phyloP scores from a whole-genome alignment of 1,140 invertebrate species.

The Agrilus planipennis region DNA sequence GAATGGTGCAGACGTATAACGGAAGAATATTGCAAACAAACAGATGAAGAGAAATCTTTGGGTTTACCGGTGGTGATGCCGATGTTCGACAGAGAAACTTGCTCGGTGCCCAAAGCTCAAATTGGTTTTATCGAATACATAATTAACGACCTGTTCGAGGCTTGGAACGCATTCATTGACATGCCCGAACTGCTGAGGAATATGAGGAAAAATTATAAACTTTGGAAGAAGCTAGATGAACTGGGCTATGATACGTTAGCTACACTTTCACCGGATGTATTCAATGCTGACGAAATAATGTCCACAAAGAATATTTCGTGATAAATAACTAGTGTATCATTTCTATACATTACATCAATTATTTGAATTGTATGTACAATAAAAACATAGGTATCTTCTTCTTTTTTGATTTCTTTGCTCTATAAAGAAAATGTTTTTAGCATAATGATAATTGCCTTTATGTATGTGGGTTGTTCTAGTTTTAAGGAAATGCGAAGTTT shows the following conservation, averaged over 20 bases:
- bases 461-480: too few relatives aligned
- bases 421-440: too few relatives aligned
- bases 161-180: slow-evolving; percentile 90
- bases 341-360: too few relatives aligned
- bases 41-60: slow-evolving; percentile 80
- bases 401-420: too few relatives aligned
- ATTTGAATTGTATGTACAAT: too few relatives aligned
- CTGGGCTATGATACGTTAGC: slow-evolving; percentile 56
- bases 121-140: slow-evolving; percentile 95
- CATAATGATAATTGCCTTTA: too few relatives aligned
- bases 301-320: too few relatives aligned
- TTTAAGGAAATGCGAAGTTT: too few relatives aligned
- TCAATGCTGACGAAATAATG: too few relatives aligned
- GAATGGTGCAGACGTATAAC: slow-evolving; percentile 84
- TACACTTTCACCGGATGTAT: too few relatives aligned
- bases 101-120: slow-evolving; percentile 92
- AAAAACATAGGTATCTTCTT: too few relatives aligned
- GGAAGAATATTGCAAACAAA: slow-evolving; percentile 90
- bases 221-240: slow-evolving; percentile 77
- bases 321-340: too few relatives aligned
- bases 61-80: slow-evolving; percentile 91
- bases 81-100: slow-evolving; percentile 83
- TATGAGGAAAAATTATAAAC: slow-evolving; percentile 76
- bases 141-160: slow-evolving; percentile 93
- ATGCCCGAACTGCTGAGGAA: slow-evolving; percentile 79